Conservation (phyloP, 2,113 vertebrate genomes). For the Rutilus rutilus region DNA sequence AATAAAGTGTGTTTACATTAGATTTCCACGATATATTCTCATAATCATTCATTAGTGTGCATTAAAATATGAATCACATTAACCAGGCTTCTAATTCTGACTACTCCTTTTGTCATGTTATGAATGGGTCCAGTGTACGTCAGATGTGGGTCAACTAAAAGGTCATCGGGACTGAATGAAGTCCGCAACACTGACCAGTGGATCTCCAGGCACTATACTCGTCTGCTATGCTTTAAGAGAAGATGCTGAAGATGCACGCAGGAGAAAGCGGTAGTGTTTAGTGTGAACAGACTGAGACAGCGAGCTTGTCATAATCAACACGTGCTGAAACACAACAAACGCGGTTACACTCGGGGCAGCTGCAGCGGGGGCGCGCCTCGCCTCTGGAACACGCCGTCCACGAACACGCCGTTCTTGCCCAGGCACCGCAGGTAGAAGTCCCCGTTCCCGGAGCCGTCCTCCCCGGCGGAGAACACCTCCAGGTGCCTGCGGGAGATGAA, state of each 20-base stretch:
- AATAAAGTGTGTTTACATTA: background rate
- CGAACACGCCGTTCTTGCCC: slow-evolving; percentile 96
- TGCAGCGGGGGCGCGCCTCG: slow-evolving; percentile 91
- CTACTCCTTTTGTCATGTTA: background rate
- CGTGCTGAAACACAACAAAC: slow-evolving; percentile 79
- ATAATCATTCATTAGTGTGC: background rate
- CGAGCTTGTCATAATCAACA: slow-evolving; percentile 66
- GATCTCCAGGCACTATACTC: background rate
- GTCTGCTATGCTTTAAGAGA: background rate
- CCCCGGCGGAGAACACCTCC: slow-evolving; percentile 88
- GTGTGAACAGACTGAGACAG: slow-evolving; percentile 11
- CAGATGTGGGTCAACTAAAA: background rate
- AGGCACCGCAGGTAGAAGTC: slow-evolving; percentile 93
- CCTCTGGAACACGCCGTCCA: slow-evolving; percentile 92
- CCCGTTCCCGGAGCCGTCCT: slow-evolving; percentile 77
- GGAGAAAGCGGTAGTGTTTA: too few relatives aligned
- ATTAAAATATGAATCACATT: background rate
- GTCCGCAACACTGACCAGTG: background rate
- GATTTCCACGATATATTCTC: background rate
- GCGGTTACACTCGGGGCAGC: slow-evolving; percentile 91
- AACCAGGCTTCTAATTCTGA: background rate
- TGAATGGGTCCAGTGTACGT: background rate
- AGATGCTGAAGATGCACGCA: too few relatives aligned
- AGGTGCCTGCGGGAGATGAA: slow-evolving; percentile 95
- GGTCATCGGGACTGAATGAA: background rate